Evolutionary conservation across 2,888 invertebrate species (phyloP).

Genomic region (Axea sp.): DNA sequence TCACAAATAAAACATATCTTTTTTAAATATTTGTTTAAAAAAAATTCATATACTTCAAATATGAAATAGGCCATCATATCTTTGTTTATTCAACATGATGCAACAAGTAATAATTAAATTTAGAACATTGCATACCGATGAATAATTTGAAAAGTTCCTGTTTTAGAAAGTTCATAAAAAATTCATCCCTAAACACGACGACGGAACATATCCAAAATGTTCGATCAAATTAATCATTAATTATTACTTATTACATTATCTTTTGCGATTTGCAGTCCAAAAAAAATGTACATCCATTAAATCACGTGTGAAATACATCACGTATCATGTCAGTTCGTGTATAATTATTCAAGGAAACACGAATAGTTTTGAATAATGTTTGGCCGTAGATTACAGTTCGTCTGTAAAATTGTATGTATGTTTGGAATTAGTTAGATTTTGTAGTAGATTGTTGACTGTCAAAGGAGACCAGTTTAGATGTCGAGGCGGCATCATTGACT

Average conservation of each 20-base stretch:
- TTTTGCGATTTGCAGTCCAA: neutral
- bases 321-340: neutral
- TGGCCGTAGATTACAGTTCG: slow-evolving; percentile 23
- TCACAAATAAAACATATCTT: neutral
- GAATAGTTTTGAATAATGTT: slow-evolving; percentile 39
- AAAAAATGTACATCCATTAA: slow-evolving; percentile 7
- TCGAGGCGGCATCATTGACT: slow-evolving; percentile 79
- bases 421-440: slow-evolving; percentile 39
- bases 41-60: neutral
- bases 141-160: too few relatives aligned
- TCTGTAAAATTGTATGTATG: slow-evolving; percentile 11
- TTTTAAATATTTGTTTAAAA: neutral
- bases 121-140: too few relatives aligned
- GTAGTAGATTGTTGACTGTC: slow-evolving; percentile 35
- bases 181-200: too few relatives aligned
- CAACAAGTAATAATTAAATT: too few relatives aligned
- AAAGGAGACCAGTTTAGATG: slow-evolving; percentile 62
- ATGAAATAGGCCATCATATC: slow-evolving; percentile 7
- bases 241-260: slow-evolving; percentile 25
- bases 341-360: slow-evolving; percentile 31
- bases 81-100: neutral
- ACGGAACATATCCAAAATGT: too few relatives aligned
- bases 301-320: neutral
- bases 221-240: slow-evolving; percentile 5
- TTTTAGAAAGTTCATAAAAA: too few relatives aligned